These are phyloP conservation scores for Acanthococcus lagerstroemiae DNA, from an alignment of 2,888 invertebrate genomes.

Conservation along the genomic window DNA sequence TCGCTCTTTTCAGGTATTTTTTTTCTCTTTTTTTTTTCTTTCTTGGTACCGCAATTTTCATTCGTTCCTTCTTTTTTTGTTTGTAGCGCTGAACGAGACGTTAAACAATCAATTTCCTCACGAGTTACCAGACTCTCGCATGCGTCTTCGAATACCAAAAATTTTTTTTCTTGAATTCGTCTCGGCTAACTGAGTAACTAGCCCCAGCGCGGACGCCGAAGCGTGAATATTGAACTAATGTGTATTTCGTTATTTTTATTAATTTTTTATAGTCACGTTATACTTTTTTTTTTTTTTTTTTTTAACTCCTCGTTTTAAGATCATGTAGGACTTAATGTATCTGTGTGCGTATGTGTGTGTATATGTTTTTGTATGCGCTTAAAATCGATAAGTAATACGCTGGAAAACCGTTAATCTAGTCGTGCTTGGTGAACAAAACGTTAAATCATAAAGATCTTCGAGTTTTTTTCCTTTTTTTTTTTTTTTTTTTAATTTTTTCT, in stretches of 20 bases:
- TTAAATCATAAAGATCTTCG: slow-evolving; percentile 23
- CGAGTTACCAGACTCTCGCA: slow-evolving; percentile 28
- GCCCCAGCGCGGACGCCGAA: too few species aligned
- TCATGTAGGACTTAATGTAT: too few species aligned
- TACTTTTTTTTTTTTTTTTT: too few species aligned
- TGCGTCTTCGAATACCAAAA: slow-evolving; percentile 25
- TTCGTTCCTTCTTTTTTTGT: slow-evolving; percentile 14
- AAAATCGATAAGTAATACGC: slow-evolving; percentile 20
- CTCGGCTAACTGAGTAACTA: too few species aligned
- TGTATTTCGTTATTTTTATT: slow-evolving; percentile 27
- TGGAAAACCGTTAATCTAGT: slow-evolving; percentile 25
- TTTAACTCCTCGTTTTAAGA: too few species aligned
- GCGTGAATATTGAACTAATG: slow-evolving; percentile 10
- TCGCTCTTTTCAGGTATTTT: slow-evolving; percentile 4
- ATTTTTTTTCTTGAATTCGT: slow-evolving; percentile 20
- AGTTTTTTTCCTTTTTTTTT: slow-evolving; percentile 6
- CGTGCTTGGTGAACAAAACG: slow-evolving; percentile 23
- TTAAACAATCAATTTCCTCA: slow-evolving; percentile 27
- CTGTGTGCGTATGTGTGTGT: slow-evolving; percentile 19
- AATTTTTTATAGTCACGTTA: slow-evolving; percentile 27
- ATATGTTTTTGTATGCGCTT: slow-evolving; percentile 25
- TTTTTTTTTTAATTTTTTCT: background rate
- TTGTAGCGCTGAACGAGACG: slow-evolving; percentile 19
- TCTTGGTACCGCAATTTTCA: slow-evolving; percentile 14
- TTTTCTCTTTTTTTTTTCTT: slow-evolving; percentile 21